phyloP scores from a whole-genome alignment of 2,888 invertebrate species.

The Polyploca ridens region DNA sequence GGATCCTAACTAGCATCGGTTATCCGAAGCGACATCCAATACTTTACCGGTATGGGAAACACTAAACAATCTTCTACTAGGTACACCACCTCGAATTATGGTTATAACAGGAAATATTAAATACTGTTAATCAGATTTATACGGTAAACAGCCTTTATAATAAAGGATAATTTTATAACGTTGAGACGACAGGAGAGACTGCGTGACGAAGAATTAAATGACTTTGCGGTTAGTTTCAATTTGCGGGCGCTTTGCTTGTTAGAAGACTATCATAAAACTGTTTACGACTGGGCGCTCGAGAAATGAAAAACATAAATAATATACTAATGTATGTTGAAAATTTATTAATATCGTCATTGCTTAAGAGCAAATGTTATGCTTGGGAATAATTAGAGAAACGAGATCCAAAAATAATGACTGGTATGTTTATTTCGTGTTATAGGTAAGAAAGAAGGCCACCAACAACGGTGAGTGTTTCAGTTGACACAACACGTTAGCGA shows the following conservation, averaged over 20 bases:
- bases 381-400: conserved; percentile 1
- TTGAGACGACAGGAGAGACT: conserved; percentile 44
- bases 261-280: conserved; percentile 57
- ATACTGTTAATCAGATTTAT: conserved; percentile 42
- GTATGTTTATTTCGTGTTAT: conserved; percentile 37
- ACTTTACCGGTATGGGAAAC: conserved; percentile 61
- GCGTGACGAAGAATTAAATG: conserved; percentile 69
- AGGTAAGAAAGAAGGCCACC: conserved; percentile 44
- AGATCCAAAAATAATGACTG: conserved; percentile 25
- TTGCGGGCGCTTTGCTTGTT: conserved; percentile 68
- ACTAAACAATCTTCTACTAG: conserved; percentile 58
- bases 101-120: conserved; percentile 44
- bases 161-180: conserved; percentile 8
- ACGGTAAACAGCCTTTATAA: conserved; percentile 18
- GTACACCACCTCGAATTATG: conserved; percentile 17
- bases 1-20: conserved; percentile 69
- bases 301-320: conserved; percentile 38
- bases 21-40: conserved; percentile 70
- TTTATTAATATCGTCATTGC: background rate
- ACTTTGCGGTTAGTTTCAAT: conserved; percentile 71
- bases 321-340: background rate
- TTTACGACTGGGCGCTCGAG: conserved; percentile 52
- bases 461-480: conserved; percentile 34
- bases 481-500: conserved; percentile 51
- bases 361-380: conserved; percentile 6